Base-by-base conservation (phyloP, 2,797 vertebrate genomes). In the Clarias platycephalus region DNA sequence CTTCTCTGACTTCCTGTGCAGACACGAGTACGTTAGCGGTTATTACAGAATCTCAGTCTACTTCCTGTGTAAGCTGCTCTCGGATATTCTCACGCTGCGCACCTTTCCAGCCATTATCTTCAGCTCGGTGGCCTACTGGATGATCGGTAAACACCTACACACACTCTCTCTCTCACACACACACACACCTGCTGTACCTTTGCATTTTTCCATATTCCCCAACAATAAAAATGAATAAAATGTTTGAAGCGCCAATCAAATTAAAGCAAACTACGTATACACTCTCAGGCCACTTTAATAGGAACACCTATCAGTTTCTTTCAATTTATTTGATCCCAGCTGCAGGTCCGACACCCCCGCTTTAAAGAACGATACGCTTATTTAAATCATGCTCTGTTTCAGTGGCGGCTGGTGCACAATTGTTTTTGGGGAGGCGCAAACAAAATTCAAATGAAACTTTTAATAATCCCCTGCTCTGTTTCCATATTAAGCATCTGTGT, bases 11-110 rank as follows among this genome's bases (percentile, higher is more conserved):
- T 85, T 91, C 31, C 87, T 79, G 89, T 87, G 0, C 91, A 99
- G 98, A 82, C 98, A 99, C 0, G 98, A 99, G 88, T 98, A 97
- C 18, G 98, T 98, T 92, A 98, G 97, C 49, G 98, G 98, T 0
- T 99, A 99, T 90, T 99, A 99, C 93, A 91, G 97, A 83, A 89
- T 95, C 1, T 97, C 96, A 0, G 94, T 95, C 0, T 99, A 98
- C 90, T 99, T 98, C 92, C 93, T 98, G 89, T 93, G 91, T 24
- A 98, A 98, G 91, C 87, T 98, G 31, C 88, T 97, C 53, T 95
- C 96, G 76, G 98, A 99, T 86, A 94, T 99, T 87, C 71, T 99
- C 34, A 95, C 95, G 0, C 92, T 99, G 87, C 95, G 97, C 87
- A 94, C 96, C 26, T 0, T 98, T 20, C 97, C 97, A 0, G 94